A percentile compares a stretch with the other conserved stretches of the same genome.
These are phyloP conservation scores for Monoplex corrugatus DNA, from an alignment of 2,888 invertebrate species.

Conservation along the genomic window DNA sequence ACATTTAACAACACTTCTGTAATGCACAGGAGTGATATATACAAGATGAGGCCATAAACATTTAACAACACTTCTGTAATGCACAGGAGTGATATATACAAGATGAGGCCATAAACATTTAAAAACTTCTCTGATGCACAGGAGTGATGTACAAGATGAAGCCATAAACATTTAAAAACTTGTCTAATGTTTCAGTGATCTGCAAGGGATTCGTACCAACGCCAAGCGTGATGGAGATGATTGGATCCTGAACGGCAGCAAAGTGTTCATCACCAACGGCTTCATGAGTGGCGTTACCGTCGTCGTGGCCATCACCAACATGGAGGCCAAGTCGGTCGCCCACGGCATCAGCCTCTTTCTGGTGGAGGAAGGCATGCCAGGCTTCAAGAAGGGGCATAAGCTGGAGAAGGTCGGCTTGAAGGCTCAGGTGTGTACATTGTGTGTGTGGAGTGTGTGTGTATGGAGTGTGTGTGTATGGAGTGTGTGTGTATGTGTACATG, in stretches of 20 bases:
- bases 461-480: background rate
- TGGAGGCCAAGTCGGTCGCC: conserved; percentile 80
- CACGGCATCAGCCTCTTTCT: conserved; percentile 82
- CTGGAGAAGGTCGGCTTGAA: conserved; percentile 82
- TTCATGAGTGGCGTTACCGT: conserved; percentile 81
- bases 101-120: too few relatives aligned
- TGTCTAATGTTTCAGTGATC: conserved; percentile 75
- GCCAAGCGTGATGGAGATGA: conserved; percentile 82
- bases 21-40: too few relatives aligned
- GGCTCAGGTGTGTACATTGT: conserved; percentile 74
- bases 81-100: too few relatives aligned
- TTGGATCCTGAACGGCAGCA: conserved; percentile 82
- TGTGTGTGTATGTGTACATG: background rate
- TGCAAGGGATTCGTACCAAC: conserved; percentile 82
- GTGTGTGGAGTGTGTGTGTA: background rate
- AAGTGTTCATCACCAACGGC: conserved; percentile 83
- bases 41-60: too few relatives aligned
- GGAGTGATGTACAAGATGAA: too few relatives aligned
- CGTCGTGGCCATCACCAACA: conserved; percentile 82
- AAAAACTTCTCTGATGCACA: too few relatives aligned
- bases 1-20: too few relatives aligned
- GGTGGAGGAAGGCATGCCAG: conserved; percentile 81
- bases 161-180: background rate
- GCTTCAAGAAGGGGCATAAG: conserved; percentile 82
- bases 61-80: too few relatives aligned